A percentile compares a stretch with the other conserved stretches of the same genome.
These are phyloP conservation scores for Toxotes chatareus DNA, from an alignment of 2,113 vertebrate species.

Conservation along the genomic window DNA sequence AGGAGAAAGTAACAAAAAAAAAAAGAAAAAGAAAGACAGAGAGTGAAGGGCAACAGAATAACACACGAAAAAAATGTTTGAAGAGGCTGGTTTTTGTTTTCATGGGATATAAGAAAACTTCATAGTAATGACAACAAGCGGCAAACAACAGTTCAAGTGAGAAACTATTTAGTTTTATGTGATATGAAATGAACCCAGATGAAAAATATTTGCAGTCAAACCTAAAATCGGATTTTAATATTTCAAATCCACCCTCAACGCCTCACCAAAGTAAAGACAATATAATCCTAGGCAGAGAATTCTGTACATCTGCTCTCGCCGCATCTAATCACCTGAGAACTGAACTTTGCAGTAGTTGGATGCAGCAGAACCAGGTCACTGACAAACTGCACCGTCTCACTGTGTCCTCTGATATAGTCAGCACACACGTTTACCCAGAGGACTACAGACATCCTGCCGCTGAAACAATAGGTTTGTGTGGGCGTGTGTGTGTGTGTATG, in stretches of 20 bases:
- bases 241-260: neutral
- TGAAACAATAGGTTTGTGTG: slow-evolving; percentile 68
- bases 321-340: slow-evolving; percentile 43
- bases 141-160: neutral
- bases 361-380: slow-evolving; percentile 59
- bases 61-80: neutral
- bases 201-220: slow-evolving; percentile 13
- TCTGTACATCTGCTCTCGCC: slow-evolving; percentile 22
- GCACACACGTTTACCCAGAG: slow-evolving; percentile 67
- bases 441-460: slow-evolving; percentile 53
- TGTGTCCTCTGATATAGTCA: slow-evolving; percentile 66
- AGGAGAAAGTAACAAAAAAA: slow-evolving; percentile 44
- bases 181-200: slow-evolving; percentile 12
- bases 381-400: slow-evolving; percentile 64
- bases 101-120: slow-evolving; percentile 10
- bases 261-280: slow-evolving; percentile 4
- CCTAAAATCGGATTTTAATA: slow-evolving; percentile 13
- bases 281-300: neutral
- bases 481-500: slow-evolving; percentile 42
- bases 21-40: slow-evolving; percentile 30
- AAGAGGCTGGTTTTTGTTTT: slow-evolving; percentile 8
- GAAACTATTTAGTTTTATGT: neutral
- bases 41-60: slow-evolving; percentile 21
- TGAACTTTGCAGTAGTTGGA: slow-evolving; percentile 60
- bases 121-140: neutral